These are phyloP conservation scores for Hylaeus volcanicus DNA, from an alignment of 1,140 invertebrate genomes.

Conservation along the genomic window DNA sequence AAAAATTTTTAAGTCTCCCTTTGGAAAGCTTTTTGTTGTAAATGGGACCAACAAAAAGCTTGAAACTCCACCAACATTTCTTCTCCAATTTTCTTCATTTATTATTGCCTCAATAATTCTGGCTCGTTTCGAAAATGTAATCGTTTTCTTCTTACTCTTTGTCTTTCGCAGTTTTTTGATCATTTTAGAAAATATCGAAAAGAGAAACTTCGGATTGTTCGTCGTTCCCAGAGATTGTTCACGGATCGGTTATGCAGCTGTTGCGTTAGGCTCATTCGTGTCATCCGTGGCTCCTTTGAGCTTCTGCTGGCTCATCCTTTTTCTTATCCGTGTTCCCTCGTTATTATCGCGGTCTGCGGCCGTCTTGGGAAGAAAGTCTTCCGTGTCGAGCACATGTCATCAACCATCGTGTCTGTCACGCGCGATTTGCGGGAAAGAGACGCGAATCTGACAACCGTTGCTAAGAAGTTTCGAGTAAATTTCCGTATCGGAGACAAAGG, in stretches of 20 bases:
- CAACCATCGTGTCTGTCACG: conserved; percentile 14
- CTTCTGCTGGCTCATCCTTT: conserved; percentile 18
- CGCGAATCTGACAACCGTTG: not conserved
- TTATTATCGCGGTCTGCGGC: conserved; percentile 46
- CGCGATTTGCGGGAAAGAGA: not conserved
- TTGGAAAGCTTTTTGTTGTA: too few species aligned
- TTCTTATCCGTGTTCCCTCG: conserved; percentile 41
- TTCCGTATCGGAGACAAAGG: not conserved
- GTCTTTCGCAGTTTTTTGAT: not conserved
- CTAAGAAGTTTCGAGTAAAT: conserved; percentile 1
- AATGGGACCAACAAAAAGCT: too few species aligned
- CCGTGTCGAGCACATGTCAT: conserved; percentile 35
- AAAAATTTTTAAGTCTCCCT: too few species aligned
- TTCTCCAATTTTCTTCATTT: too few species aligned
- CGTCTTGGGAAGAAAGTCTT: conserved; percentile 15
- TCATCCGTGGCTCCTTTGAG: not conserved
- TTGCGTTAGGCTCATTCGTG: not conserved
- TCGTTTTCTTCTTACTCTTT: not conserved
- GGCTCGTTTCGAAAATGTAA: not conserved
- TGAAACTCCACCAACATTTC: too few species aligned
- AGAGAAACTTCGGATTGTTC: not conserved
- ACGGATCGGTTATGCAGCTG: not conserved
- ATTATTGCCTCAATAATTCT: too few species aligned
- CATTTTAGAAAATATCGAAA: not conserved
- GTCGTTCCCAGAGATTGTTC: not conserved